Evolutionary conservation across 2,888 invertebrate genomes (phyloP), one percentile per base, ranked within the genome.

Genomic region (Nomada ferruginata): DNA sequence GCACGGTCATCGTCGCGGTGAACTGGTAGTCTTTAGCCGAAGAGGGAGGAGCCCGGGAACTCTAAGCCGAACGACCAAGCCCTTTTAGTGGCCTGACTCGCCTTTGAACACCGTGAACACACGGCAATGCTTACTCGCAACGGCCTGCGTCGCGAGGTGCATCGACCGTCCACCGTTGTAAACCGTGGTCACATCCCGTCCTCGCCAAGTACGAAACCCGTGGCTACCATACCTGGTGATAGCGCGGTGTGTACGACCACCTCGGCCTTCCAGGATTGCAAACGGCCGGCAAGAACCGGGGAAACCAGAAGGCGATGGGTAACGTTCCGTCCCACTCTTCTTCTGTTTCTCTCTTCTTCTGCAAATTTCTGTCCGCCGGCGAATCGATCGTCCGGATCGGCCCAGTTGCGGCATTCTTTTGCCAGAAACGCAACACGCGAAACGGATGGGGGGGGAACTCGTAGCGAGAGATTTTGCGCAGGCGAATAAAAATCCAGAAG

Each of bases 221-320:
- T 65, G 89, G 86, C 86, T 89, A 89, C 92, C 92, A 92, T 92
- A 91, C 88, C 86, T 77, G 91, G 91, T 86, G 84, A 78, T 65
- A 77, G 82, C 82, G 53, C 74, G 65, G 73, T 73, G 75, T 70
- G 83, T 77, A 76, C 79, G 76, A 71, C 85, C 73, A 73, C 78
- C 81, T 82, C 76, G 86, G 77, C 84, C 88, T 90, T 91, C 89
- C 88, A 87, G 85, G 90, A 87, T 89, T 87, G 89, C 89, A 92
- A 91, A 90, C 90, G 89, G 91, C 86, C 89, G 83, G 86, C 90
- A 92, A 93, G 92, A 92, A 93, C 92, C 92, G 91, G 92, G 91
- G 88, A 91, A 93, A 92, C 92, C 91, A 91, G 92, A 47, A 47
- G 47, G 89, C 90, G 85, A 71, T 82, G 66, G 86, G 44, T 74